phyloP scores from a whole-genome alignment of 2,797 vertebrate species.

The Bradypus variegatus region DNA sequence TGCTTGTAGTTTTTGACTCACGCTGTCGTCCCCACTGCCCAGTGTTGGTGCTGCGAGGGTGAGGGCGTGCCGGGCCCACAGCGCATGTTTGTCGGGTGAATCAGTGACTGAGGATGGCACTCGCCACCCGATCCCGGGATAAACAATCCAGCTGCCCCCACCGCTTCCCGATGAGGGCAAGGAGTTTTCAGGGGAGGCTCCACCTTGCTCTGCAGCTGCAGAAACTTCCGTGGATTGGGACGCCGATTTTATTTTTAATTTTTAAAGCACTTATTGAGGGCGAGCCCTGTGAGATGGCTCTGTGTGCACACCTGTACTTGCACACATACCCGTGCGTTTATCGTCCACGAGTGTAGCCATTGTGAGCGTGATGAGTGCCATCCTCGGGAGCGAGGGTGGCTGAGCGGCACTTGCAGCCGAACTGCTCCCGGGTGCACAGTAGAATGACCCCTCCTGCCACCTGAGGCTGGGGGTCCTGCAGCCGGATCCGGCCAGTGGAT shows the following conservation, averaged over 20 bases:
- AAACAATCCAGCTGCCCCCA: rapidly evolving
- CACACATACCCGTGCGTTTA: no score
- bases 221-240: background rate
- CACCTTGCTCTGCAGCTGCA: background rate
- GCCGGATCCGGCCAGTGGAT: no score
- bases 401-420: background rate
- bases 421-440: rapidly evolving
- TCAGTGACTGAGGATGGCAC: rapidly evolving
- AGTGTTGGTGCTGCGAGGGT: rapidly evolving
- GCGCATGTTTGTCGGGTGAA: rapidly evolving
- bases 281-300: background rate
- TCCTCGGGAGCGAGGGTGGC: no score
- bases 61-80: rapidly evolving
- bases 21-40: rapidly evolving
- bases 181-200: background rate
- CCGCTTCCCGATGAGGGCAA: no score
- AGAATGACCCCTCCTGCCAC: background rate
- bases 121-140: rapidly evolving
- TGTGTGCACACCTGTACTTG: no score
- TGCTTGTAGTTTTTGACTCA: rapidly evolving
- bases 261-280: background rate
- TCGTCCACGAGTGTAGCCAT: rapidly evolving
- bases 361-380: no score
- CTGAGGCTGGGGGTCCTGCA: rapidly evolving
- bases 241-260: background rate